phyloP scores from a whole-genome alignment of 2,797 vertebrate species.

The Tenualosa ilisha region DNA sequence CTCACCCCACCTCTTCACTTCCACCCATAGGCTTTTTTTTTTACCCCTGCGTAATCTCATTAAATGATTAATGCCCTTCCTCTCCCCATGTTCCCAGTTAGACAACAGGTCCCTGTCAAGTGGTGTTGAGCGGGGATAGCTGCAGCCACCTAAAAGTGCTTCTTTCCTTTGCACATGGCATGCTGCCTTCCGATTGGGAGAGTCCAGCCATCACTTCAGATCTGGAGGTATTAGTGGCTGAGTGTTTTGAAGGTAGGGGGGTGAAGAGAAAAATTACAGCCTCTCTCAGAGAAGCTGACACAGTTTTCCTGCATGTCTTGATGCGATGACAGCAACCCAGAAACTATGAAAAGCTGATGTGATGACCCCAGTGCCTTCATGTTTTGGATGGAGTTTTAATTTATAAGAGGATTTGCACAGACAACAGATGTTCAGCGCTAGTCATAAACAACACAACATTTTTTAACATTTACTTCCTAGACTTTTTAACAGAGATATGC shows the following conservation, averaged over 20 bases:
- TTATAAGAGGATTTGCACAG: slow-evolving; percentile 31
- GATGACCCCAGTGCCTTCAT: not conserved
- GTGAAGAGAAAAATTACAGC: not conserved
- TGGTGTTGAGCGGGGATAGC: not conserved
- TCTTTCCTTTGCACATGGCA: slow-evolving; percentile 4
- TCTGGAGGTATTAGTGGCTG: not conserved
- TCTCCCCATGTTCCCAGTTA: slow-evolving; percentile 27
- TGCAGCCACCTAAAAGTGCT: not conserved
- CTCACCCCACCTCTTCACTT: not conserved
- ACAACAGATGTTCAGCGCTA: slow-evolving; percentile 43
- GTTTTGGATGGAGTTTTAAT: not conserved
- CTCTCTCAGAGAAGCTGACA: slow-evolving; percentile 6
- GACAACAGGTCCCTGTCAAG: slow-evolving; percentile 25
- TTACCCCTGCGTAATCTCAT: slow-evolving; percentile 43
- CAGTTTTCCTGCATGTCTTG: not conserved
- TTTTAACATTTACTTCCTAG: not conserved
- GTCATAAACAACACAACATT: not conserved
- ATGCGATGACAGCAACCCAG: not conserved
- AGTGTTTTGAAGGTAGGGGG: not conserved
- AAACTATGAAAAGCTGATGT: not conserved
- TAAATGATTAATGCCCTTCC: slow-evolving; percentile 55
- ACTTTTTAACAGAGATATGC: not conserved
- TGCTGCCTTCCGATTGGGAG: not conserved
- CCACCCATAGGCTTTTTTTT: slow-evolving; percentile 14
- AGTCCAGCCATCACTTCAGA: not conserved